Evolutionary conservation across 2,888 invertebrate species (phyloP).

Genomic region (Acleris literana): DNA sequence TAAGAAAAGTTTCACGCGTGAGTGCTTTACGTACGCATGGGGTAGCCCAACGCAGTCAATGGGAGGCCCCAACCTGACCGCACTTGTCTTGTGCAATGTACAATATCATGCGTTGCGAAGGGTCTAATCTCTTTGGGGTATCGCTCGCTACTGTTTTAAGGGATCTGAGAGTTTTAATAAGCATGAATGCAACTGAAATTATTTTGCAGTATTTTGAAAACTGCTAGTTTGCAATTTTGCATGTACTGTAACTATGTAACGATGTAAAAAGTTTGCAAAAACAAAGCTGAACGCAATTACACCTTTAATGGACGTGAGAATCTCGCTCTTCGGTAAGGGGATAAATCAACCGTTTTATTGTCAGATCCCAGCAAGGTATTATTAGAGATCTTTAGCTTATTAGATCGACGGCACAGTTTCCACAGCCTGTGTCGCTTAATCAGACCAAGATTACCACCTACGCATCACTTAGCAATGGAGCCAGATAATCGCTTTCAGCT

Average conservation of each 20-base stretch:
- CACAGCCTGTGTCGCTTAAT: conserved; percentile 28
- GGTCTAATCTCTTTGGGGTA: conserved; percentile 26
- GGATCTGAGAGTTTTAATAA: conserved; percentile 14
- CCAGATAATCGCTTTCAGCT: conserved; percentile 26
- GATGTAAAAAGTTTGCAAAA: not conserved
- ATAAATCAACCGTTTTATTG: conserved; percentile 22
- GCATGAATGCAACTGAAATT: not conserved
- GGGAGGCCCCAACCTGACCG: conserved; percentile 12
- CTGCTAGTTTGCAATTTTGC: too few species aligned
- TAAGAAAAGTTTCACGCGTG: conserved; percentile 30
- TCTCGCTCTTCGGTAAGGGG: conserved; percentile 11
- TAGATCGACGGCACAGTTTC: conserved; percentile 32
- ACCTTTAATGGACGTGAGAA: conserved; percentile 19
- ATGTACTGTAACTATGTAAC: too few species aligned
- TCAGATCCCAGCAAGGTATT: conserved; percentile 19
- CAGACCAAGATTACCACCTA: conserved; percentile 31
- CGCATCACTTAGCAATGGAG: conserved; percentile 34
- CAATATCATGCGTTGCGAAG: conserved; percentile 25
- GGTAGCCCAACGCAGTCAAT: conserved; percentile 23
- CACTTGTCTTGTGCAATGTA: conserved; percentile 28
- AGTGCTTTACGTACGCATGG: conserved; percentile 17
- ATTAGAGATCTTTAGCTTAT: conserved; percentile 20
- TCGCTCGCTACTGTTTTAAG: conserved; percentile 31
- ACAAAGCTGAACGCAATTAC: not conserved
- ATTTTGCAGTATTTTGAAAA: not conserved